Conservation (phyloP, 2,113 vertebrate species). For the Spermophilus dauricus region DNA sequence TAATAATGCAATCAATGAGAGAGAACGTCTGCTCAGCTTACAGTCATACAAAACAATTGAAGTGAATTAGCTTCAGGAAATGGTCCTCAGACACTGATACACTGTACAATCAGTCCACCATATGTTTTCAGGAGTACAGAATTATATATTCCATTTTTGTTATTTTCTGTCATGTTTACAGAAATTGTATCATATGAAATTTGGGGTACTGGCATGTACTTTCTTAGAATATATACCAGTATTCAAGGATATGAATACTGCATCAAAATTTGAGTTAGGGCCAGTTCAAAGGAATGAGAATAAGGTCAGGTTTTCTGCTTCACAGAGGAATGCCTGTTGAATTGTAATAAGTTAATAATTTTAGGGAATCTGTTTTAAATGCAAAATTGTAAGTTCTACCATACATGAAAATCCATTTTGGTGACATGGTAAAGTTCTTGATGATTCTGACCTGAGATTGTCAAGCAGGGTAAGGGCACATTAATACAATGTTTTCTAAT, state of each 20-base stretch:
- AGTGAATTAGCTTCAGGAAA: background rate
- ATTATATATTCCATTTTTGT: background rate
- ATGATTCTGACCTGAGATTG: conserved; percentile 66
- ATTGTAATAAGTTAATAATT: conserved; percentile 39
- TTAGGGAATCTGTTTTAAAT: background rate
- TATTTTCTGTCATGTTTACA: background rate
- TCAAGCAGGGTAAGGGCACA: conserved; percentile 41
- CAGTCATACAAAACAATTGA: background rate
- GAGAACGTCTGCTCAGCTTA: background rate
- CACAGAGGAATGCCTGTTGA: background rate
- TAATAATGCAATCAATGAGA: background rate
- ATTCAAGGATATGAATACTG: background rate
- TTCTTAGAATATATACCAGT: background rate
- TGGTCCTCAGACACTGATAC: background rate
- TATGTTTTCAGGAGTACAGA: background rate
- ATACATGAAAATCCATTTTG: conserved; percentile 64
- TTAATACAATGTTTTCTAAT: conserved; percentile 77
- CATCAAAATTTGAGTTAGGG: background rate
- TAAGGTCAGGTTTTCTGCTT: conserved; percentile 14
- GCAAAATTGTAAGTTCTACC: conserved; percentile 41
- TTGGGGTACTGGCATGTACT: background rate
- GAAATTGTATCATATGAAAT: background rate
- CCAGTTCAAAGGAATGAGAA: background rate
- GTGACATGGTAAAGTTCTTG: conserved; percentile 5
- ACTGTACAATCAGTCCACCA: background rate